Conservation (phyloP, 2,888 invertebrate species). For the Erpobdella octoculata region DNA sequence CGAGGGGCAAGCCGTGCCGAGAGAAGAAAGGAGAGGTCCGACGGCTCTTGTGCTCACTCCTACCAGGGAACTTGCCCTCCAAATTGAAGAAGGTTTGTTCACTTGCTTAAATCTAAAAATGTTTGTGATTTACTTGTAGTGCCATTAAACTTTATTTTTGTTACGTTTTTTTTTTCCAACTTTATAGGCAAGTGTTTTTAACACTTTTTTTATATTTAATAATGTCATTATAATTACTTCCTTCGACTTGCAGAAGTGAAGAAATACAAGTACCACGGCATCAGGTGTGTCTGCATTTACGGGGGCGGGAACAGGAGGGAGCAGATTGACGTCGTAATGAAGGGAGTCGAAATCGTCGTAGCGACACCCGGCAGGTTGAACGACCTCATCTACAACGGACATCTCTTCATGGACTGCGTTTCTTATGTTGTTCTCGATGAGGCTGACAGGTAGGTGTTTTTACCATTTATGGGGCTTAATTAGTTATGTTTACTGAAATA, state of each 20-base stretch:
- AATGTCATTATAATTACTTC: no score
- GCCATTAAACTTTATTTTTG: no score
- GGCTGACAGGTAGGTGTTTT: conserved; percentile 56
- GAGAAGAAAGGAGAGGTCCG: conserved; percentile 68
- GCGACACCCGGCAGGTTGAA: conserved; percentile 88
- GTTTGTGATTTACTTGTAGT: no score
- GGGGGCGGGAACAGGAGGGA: conserved; percentile 76
- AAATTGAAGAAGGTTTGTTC: conserved; percentile 69
- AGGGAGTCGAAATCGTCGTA: conserved; percentile 86
- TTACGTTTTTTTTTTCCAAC: no score
- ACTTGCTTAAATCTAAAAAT: no score
- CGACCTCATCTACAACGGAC: conserved; percentile 67
- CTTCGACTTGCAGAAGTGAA: conserved; percentile 61
- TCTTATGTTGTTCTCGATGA: conserved; percentile 87
- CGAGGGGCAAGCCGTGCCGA: conserved; percentile 68
- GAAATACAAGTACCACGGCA: conserved; percentile 79
- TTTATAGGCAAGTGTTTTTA: no score
- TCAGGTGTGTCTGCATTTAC: conserved; percentile 75
- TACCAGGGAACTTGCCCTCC: conserved; percentile 82
- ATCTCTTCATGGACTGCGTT: conserved; percentile 67
- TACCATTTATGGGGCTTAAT: background rate
- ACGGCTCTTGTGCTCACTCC: conserved; percentile 82
- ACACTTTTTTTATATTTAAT: no score
- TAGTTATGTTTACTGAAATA: no score
- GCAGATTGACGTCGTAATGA: conserved; percentile 67